Evolutionary conservation across 1,140 invertebrate genomes (phyloP), one percentile per base, ranked within the genome.

Genomic region (Antheraea pernyi): DNA sequence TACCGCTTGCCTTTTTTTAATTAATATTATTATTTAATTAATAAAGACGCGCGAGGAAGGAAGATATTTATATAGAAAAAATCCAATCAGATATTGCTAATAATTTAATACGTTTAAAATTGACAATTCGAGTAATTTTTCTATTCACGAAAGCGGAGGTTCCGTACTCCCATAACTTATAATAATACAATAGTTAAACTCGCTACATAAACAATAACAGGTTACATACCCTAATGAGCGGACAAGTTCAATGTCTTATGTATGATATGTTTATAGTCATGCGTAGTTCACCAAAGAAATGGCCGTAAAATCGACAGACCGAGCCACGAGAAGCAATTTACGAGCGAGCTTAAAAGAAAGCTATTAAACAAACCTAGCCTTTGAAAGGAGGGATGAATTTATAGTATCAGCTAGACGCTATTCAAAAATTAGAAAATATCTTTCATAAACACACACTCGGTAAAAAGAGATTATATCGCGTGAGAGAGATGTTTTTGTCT

Each of bases 301-400:
- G 76, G 75, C 71, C 77, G 78, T 82, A 80, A 85, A 85, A 88
- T 80, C 75, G 80, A 76, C 74, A 59, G 74, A 77, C 68, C 59
- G 68, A 67, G 68, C 73, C 76, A 78, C 81, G 80, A 82, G 82
- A 82, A 81, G 67, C 76, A 78, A 83, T 81, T 86, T 84, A 83
- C 74, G 69, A 80, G 65, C 74, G 67, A 72, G 71, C 73, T 75
- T 79, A 75, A 78, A 78, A 80, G 70, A 84, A 85, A 78, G 74
- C 74, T 81, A 79, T 82, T 79, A 80, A 79, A 78, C 77, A 79
- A 75, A 73, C 70, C 73, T 69, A 69, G 73, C 71, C 75, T 79
- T 78, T 79, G 74, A 77, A 74, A 70, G 63, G 67, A 58, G 74
- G 60, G 65, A 42, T 67, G 60, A 72, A 68, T 74, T 79, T 72